Evolutionary conservation across 2,888 invertebrate genomes (phyloP), one percentile per base, ranked within the genome.

Genomic region (Pyrocoelia pectoralis): DNA sequence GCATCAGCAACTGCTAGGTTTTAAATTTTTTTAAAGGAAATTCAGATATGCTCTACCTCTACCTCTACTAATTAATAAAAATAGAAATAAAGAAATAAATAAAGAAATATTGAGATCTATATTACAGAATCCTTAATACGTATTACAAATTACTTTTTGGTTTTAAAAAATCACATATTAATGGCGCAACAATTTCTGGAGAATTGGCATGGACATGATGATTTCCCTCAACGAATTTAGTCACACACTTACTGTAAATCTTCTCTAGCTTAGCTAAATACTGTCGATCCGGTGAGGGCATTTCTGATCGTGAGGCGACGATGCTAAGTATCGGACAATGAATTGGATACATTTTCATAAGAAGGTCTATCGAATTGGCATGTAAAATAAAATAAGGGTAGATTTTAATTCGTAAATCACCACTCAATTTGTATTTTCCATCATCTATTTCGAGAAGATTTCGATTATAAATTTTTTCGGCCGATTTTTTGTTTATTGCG

Each of bases 121-220:
- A n/a, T n/a, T n/a, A n/a, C n/a, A n/a, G n/a, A n/a, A n/a, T n/a
- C n/a, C n/a, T n/a, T n/a, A n/a, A n/a, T n/a, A n/a, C n/a, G n/a
- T 24, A 24, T 24, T 33, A 33, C n/a, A 33, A 8, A n/a, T 33
- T 8, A 33, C 33, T n/a, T 33, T 33, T 8, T n/a, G 33, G 33
- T n/a, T 33, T 33, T 33, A 33, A 33, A 33, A 33, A 33, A 33
- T n/a, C n/a, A n/a, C n/a, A n/a, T 33, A 33, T 33, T n/a, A 33
- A 33, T 33, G 33, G 33, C n/a, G 33, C 33, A 6, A 33, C 33
- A 33, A 33, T 8, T 33, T 33, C 10, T 6, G 33, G 33, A 33
- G 10, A n/a, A 33, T 33, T 33, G n/a, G n/a, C n/a, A 33, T 33
- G 33, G 2, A 33, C n/a, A n/a, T 33, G 33, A n/a, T 33, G 33